A percentile compares a stretch with the other conserved stretches of the same genome.
phyloP scores from a whole-genome alignment of 2,888 invertebrate species.

The Sesamia inferens region DNA sequence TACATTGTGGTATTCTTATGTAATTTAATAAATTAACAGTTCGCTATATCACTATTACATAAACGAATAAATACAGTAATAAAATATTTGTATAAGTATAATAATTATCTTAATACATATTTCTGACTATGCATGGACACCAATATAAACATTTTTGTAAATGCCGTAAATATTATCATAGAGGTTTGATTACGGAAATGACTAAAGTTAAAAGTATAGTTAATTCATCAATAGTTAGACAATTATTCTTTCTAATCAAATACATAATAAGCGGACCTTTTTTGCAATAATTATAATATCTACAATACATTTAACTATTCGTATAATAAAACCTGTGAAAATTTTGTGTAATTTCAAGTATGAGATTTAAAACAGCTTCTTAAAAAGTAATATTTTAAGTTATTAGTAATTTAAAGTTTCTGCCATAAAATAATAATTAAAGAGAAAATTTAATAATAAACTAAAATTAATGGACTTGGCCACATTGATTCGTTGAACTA shows the following conservation, averaged over 20 bases:
- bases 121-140: slow-evolving; percentile 50
- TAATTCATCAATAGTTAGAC: slow-evolving; percentile 10
- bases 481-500: slow-evolving; percentile 66
- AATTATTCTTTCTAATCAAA: slow-evolving; percentile 28
- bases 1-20: slow-evolving; percentile 41
- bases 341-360: slow-evolving; percentile 16
- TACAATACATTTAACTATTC: slow-evolving; percentile 44
- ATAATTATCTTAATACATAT: slow-evolving; percentile 54
- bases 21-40: slow-evolving; percentile 70
- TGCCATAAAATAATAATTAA: slow-evolving; percentile 47
- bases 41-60: slow-evolving; percentile 58
- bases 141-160: slow-evolving; percentile 40
- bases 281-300: slow-evolving; percentile 23
- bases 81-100: slow-evolving; percentile 56
- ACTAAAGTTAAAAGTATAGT: slow-evolving; percentile 10
- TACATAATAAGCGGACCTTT: slow-evolving; percentile 19
- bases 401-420: slow-evolving; percentile 13
- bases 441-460: slow-evolving; percentile 20
- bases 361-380: slow-evolving; percentile 29
- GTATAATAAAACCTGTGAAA: slow-evolving; percentile 42
- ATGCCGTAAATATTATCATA: slow-evolving; percentile 25
- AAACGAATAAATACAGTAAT: slow-evolving; percentile 62
- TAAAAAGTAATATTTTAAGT: slow-evolving; percentile 6
- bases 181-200: slow-evolving; percentile 11
- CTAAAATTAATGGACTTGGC: slow-evolving; percentile 59